Base-by-base conservation (phyloP, 2,113 vertebrate genomes). In the Amazona vittata region DNA sequence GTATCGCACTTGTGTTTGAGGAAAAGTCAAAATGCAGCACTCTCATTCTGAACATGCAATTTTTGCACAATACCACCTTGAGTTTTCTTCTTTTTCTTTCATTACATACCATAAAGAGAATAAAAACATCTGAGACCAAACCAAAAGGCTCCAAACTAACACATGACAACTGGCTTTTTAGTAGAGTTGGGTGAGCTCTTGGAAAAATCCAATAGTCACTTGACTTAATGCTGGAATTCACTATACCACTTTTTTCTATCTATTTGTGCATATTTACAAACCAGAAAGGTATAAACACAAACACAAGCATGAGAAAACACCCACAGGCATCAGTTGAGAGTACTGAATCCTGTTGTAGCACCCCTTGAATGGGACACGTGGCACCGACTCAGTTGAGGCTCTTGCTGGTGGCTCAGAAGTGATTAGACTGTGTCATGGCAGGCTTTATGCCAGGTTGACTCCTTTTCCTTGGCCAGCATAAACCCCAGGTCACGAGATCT, bases 51-150 rank as follows among this genome's bases (percentile, higher is more conserved):
- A 96, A 80, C 53, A 35, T 4, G 3, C 28, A 59, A 65, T 69
- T 85, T 96, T 96, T 78, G 29, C 63, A 47, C 3, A 6, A 47
- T 57, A 49, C 33, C 57, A 93, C 41, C 57, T 87, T 31, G n/a
- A 69, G 62, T 71, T 94, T 71, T 79, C 79, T 84, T 90, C 73
- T 78, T 31, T 57, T 93, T 78, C 69, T 95, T 91, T 91, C 77
- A 47, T 60, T 47, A 84, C 89, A 92, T 17, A 67, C 46, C 55
- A 71, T 37, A 39, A 75, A 89, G 53, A 41, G 49, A 76, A 82
- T 65, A 57, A 91, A 94, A 82, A 57, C 63, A 82, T 29, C 71
- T 33, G 87, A 93, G 33, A 62, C 73, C 86, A 65, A 94, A 91
- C 67, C 84, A 95, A 96, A 94, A 70, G 62, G 64, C 60, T 89